These are phyloP conservation scores for Aplysia californica DNA, from an alignment of 1,140 invertebrate genomes.

Conservation along the genomic window DNA sequence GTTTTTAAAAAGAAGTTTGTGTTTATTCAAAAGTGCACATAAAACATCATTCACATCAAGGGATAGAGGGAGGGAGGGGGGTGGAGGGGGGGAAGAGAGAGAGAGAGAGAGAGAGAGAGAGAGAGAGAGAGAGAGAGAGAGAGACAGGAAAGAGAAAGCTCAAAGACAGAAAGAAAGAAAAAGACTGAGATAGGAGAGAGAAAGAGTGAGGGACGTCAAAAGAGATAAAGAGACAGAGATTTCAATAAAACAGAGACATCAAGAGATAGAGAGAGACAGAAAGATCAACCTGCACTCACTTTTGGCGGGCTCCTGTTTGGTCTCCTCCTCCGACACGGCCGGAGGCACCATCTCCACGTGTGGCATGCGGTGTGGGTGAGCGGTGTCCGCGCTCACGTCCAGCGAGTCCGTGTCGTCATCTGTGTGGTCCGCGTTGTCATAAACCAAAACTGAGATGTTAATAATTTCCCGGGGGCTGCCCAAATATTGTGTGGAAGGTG, in stretches of 20 bases:
- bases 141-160: neutral
- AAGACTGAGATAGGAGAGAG: neutral
- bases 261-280: neutral
- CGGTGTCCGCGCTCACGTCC: conserved; percentile 68
- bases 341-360: conserved; percentile 95
- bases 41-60: no score
- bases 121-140: neutral
- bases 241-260: neutral
- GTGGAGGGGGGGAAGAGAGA: neutral
- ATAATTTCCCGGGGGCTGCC: conserved; percentile 54
- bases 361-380: conserved; percentile 79
- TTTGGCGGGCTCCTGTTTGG: conserved; percentile 33
- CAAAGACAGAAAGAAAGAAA: neutral
- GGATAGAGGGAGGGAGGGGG: neutral
- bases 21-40: no score
- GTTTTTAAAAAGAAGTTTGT: no score
- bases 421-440: conserved; percentile 92
- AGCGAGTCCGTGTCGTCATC: conserved; percentile 91
- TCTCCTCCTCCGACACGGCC: conserved; percentile 77
- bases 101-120: neutral
- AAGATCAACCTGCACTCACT: conserved; percentile 28
- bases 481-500: conserved; percentile 29
- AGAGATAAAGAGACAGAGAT: neutral
- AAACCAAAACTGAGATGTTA: conserved; percentile 93
- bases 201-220: neutral